Evolutionary conservation across 1,140 invertebrate species (phyloP).

Genomic region (Leptestheria dahalacensis): DNA sequence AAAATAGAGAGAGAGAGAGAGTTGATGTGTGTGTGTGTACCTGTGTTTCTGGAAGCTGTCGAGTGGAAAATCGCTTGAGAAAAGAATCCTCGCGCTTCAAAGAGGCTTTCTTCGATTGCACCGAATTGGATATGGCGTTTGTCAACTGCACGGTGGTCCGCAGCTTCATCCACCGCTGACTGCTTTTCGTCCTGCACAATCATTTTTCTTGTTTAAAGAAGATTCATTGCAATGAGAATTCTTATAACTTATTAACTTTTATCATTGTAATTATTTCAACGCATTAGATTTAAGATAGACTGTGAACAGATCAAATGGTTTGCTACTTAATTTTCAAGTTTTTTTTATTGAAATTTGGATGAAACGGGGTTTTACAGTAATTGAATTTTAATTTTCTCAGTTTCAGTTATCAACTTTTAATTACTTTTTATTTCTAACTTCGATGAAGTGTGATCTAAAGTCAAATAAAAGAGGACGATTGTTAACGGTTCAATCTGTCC

Average conservation of each 20-base stretch:
- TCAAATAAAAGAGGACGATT: no score
- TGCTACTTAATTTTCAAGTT: neutral
- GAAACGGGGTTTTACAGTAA: neutral
- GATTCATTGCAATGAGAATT: neutral
- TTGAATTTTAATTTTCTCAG: no score
- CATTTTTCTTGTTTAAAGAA: conserved; percentile 12
- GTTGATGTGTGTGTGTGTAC: conserved; percentile 25
- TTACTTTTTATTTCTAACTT: no score
- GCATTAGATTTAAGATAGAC: neutral
- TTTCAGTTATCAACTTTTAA: no score
- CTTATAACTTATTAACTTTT: neutral
- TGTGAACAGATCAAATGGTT: no score
- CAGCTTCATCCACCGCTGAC: conserved; percentile 87
- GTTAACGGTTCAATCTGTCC: no score
- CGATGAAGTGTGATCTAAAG: no score
- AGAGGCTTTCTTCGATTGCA: conserved; percentile 44
- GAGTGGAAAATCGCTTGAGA: conserved; percentile 79
- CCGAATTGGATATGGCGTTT: conserved; percentile 50
- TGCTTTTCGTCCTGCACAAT: conserved; percentile 71
- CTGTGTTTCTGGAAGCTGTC: conserved; percentile 73
- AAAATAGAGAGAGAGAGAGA: neutral
- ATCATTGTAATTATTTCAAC: neutral
- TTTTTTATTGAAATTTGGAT: neutral
- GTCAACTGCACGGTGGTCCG: conserved; percentile 81
- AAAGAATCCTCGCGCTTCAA: conserved; percentile 88